Percentiles rank a stretch among this genome's conserved stretches.
Conservation (phyloP, 2,888 invertebrate species). For the Aphodius granarius region DNA sequence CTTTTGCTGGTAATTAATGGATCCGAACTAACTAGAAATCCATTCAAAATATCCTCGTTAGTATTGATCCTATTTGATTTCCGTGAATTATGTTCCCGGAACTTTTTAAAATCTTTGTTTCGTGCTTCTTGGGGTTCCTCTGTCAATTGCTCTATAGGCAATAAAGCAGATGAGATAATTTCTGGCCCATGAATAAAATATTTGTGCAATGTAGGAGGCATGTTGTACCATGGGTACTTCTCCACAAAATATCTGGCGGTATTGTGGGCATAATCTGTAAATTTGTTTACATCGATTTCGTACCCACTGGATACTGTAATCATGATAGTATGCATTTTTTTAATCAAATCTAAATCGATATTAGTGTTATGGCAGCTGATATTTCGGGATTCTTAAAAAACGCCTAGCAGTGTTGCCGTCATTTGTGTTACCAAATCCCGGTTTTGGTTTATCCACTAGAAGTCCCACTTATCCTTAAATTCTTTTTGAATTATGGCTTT, state of each 20-base stretch:
- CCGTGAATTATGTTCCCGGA: constrained; percentile 11
- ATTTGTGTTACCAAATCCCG: constrained; percentile 27
- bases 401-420: too few species aligned
- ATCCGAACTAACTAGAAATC: too few species aligned
- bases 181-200: constrained; percentile 26
- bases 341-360: constrained; percentile 19
- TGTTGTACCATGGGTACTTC: constrained; percentile 21
- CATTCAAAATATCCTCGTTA: constrained; percentile 23
- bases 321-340: constrained; percentile 24
- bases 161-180: too few species aligned
- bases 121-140: too few species aligned
- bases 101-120: too few species aligned
- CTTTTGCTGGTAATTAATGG: too few species aligned
- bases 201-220: constrained; percentile 23
- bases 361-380: constrained; percentile 24
- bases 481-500: constrained; percentile 29
- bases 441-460: constrained; percentile 25
- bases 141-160: too few species aligned
- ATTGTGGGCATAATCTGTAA: constrained; percentile 16
- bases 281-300: constrained; percentile 19
- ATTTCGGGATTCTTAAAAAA: constrained; percentile 27
- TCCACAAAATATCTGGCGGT: constrained; percentile 23
- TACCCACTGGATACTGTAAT: constrained; percentile 24
- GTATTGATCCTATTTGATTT: constrained; percentile 21
- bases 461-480: constrained; percentile 29